Base-by-base conservation (phyloP, 2,797 vertebrate species). In the Gymnopithys bicolor region DNA sequence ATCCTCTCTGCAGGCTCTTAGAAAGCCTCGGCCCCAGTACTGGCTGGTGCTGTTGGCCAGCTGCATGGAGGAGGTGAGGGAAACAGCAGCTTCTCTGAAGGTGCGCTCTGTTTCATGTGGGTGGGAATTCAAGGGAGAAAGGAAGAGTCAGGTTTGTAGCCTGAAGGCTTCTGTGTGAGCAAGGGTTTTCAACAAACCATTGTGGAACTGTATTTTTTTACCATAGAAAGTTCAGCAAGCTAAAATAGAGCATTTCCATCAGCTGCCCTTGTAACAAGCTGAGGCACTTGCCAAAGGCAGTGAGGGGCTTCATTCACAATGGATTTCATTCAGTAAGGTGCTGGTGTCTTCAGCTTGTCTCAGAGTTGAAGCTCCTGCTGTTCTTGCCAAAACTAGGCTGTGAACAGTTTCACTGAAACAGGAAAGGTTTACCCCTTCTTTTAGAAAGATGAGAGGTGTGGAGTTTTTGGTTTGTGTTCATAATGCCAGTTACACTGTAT, bases 1-100 rank as follows among this genome's bases (percentile, higher is more conserved):
- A 83, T 60, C n/a, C 43, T 62, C 13, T 55, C 46, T 62, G 37
- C 41, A 17, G 30, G 53, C 43, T 86, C 15, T 32, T n/a, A 37
- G 35, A 64, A 64, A 82, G n/a, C 19, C 21, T 66, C 0, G 0
- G 8, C 41, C 7, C 6, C 0, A 0, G 8, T 25, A 10, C 35
- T 37, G 39, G 13, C 41, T 43, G 24, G n/a, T 77, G 52, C 11
- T 13, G n/a, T 32, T 53, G 75, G 27, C 45, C 45, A 32, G 60
- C 56, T 77, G 49, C 17, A 5, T 5, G 10, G 27, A 59, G 27
- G 33, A 45, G 52, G 39, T 1, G 5, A 64, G 52, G 39, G 30
- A 32, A 77, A 27, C 7, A 25, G 71, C 71, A 71, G 27, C 43
- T 70, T 77, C 62, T 87, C 49, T 0, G 0, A 46, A 75, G 55